Base-by-base conservation (phyloP, 2,888 invertebrate genomes). In the Acronicta aceris region DNA sequence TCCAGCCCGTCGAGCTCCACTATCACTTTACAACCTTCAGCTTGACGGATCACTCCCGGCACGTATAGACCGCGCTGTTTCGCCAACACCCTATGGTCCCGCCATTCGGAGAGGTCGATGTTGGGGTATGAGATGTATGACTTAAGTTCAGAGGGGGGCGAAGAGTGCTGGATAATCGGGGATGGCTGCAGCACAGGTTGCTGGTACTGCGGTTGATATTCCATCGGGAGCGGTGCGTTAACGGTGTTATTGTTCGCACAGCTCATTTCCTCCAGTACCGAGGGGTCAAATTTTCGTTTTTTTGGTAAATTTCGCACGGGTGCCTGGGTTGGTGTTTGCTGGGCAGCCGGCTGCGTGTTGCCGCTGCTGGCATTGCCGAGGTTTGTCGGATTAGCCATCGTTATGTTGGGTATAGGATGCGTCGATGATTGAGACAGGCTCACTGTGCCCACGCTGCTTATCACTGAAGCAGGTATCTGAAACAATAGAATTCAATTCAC, bases 101-200 rank as follows among this genome's bases (percentile, higher is more conserved):
- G 96, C 99, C 99, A 99, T 92, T 99, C 99, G 82, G 97, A 97
- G 78, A 99, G 95, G 94, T 99, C 98, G 73, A 99, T 96, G 79
- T 95, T 94, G 13, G 96, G 96, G 83, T 96, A 96, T 71, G 85
- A 86, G 30, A 89, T 83, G 74, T 86, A 92, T 2, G 85, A 78
- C 66, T 96, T 96, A 41, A 95, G 89, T 40, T 96, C 96, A 16
- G 92, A 87, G 41, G 95, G 95, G 62, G 96, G 96, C 1, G 96
- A 95, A 1, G 95, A 94, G 43, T 93, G 90, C 68, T 87, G 92
- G 36, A 91, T 84, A 48, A 93, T 90, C 0, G 92, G 91, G 0
- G 93, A 92, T 1, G 89, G 93, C 55, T 91, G 91, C 47, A 89
- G 71, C 52, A 89, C 82, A 1, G 89, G 88, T 41, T 90, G 85